Evolutionary conservation across 2,888 invertebrate species (phyloP), one percentile per base, ranked within the genome.

Genomic region (Nomada ruficornis): DNA sequence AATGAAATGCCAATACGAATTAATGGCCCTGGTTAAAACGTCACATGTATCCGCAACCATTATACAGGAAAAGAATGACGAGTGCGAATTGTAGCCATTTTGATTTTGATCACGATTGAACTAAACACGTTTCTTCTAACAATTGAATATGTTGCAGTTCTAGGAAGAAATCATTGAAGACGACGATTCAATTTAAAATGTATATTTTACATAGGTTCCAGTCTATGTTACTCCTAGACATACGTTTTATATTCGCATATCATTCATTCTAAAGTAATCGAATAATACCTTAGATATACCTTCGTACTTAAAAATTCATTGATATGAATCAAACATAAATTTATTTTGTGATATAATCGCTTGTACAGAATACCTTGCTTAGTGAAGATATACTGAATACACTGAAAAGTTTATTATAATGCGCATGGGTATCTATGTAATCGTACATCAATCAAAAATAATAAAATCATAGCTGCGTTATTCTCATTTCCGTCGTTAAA

Each of bases 311-410:
- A 78, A 57, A 77, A 69, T 82, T 73, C 63, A 42, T 75, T 54
- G 63, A 73, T 91, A 91, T 84, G 89, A 91, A 90, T 90, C 89
- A 91, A 91, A 90, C 90, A 89, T 88, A 87, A 88, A 88, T 92
- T 89, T 90, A 90, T 91, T 91, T 88, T 74, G 71, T 88, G 85
- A 89, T 90, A 90, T 89, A 90, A 89, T 91, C 90, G 88, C 88
- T 89, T 89, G 89, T 91, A 91, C 91, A 92, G 89, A 89, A 90
- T 88, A 89, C 83, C 86, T 88, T 81, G 82, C 86, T 87, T 82
- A 88, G 84, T 89, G 87, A 91, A 88, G 80, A 60, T 88, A 88
- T 89, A 89, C 86, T 86, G 87, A 87, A 85, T 88, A 91, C 89
- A 91, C 90, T 83, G 88, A 90, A 91, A 90, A 89, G 87, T 87